phyloP scores from a whole-genome alignment of 1,140 invertebrate genomes.

The Aphis craccivora region DNA sequence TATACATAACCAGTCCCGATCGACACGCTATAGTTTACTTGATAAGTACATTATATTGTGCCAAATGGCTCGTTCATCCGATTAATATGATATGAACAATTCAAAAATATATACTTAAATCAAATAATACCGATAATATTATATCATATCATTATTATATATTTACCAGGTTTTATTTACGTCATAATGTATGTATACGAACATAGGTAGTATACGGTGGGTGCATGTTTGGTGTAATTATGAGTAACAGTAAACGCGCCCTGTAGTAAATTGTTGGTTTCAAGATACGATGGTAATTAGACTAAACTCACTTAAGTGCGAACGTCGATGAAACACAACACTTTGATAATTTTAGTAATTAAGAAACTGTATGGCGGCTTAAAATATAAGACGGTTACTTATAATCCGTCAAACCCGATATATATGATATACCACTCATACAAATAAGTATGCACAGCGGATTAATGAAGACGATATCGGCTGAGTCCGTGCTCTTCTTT shows the following conservation, averaged over 20 bases:
- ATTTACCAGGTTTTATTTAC: not conserved
- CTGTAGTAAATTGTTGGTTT: not conserved
- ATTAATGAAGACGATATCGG: not conserved
- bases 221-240: not conserved
- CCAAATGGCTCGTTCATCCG: not conserved
- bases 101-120: not conserved
- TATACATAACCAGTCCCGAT: not conserved
- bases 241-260: not conserved
- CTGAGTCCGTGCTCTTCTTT: not conserved
- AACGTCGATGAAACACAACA: not conserved
- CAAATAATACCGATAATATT: not conserved
- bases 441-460: no score
- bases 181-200: not conserved
- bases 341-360: not conserved
- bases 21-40: not conserved
- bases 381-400: not conserved
- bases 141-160: no score
- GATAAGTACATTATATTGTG: not conserved
- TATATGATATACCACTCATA: not conserved
- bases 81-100: not conserved
- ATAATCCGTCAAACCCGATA: not conserved
- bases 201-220: not conserved
- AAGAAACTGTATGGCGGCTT: not conserved
- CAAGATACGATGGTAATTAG: not conserved
- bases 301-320: not conserved